phyloP scores from a whole-genome alignment of 2,797 vertebrate genomes.

The Semotilus atromaculatus region DNA sequence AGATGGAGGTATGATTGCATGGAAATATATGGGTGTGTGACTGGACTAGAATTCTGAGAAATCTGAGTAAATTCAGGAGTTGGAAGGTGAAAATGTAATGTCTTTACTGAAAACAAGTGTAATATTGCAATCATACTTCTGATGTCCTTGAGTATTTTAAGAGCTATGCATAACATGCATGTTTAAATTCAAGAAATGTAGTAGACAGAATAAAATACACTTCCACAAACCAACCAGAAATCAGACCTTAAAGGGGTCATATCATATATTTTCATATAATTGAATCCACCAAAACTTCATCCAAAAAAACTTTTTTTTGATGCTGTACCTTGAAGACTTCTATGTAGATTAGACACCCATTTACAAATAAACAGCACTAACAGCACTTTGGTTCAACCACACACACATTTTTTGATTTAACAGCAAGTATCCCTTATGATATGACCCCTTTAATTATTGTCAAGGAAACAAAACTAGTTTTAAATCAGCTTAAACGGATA shows the following conservation, averaged over 20 bases:
- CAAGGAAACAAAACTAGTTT: not conserved
- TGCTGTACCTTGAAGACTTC: not conserved
- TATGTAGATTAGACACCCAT: not conserved
- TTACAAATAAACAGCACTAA: not conserved
- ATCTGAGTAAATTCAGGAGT: not conserved
- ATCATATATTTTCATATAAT: not conserved
- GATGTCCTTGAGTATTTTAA: not conserved
- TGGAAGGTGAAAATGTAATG: not conserved
- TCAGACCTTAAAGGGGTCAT: not conserved
- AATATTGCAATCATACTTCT: slow-evolving; percentile 1
- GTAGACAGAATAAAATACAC: not conserved
- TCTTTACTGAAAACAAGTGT: not conserved
- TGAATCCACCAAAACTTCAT: not conserved
- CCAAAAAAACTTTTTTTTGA: not conserved
- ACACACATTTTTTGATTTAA: not conserved
- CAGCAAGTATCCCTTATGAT: not conserved
- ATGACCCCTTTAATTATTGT: not conserved
- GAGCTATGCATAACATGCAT: not conserved
- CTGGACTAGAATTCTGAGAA: not conserved
- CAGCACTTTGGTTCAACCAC: not conserved
- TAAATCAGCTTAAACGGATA: not conserved
- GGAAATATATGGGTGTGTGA: not conserved
- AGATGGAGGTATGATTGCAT: slow-evolving; percentile 1
- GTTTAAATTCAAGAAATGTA: not conserved
- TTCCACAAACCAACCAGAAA: not conserved